These are phyloP conservation scores for Metallyticus violacea DNA, from an alignment of 2,888 invertebrate genomes.

Conservation along the genomic window DNA sequence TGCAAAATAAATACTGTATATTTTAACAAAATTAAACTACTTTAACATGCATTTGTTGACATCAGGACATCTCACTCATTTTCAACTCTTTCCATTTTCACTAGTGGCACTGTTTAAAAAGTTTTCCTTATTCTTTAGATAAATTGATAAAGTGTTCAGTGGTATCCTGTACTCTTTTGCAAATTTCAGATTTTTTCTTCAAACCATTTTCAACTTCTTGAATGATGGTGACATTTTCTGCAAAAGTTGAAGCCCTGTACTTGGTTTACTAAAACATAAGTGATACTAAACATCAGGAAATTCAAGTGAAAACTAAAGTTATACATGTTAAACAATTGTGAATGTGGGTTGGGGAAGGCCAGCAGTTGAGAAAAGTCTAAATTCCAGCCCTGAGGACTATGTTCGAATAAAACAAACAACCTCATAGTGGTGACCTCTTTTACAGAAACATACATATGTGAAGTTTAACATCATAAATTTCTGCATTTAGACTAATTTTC, in stretches of 20 bases:
- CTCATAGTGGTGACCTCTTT: no score
- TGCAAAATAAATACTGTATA: background rate
- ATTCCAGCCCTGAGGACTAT: no score
- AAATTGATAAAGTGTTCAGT: background rate
- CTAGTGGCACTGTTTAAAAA: background rate
- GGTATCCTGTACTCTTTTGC: background rate
- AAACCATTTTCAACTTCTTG: background rate
- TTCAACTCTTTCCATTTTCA: background rate
- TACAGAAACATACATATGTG: no score
- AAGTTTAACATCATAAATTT: no score
- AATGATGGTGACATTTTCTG: background rate
- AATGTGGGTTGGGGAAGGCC: no score
- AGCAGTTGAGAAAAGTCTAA: no score
- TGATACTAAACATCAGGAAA: no score
- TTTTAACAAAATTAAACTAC: background rate
- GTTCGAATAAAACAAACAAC: no score
- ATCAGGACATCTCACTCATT: background rate
- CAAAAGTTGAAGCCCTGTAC: background rate
- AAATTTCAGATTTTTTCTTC: background rate
- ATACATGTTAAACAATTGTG: no score
- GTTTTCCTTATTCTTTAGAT: background rate
- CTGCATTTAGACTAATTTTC: no score
- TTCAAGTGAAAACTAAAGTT: no score
- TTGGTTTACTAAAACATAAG: background rate
- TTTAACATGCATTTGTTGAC: background rate